Conservation (phyloP, 1,140 invertebrate species). For the Dufourea novaeangliae region DNA sequence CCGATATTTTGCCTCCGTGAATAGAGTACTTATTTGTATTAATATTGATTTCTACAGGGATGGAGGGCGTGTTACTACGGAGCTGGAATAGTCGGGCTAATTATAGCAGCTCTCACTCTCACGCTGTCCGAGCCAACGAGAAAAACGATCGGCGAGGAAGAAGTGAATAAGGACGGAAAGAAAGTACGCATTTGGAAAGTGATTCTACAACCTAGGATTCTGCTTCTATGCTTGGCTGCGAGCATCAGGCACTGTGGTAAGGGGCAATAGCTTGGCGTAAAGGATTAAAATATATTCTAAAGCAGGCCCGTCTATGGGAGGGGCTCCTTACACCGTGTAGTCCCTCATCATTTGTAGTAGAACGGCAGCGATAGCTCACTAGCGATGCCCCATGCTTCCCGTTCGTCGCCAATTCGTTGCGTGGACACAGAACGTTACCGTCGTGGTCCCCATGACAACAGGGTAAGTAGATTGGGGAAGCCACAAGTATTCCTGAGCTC, state of each 20-base stretch:
- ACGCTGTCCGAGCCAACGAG: slow-evolving; percentile 90
- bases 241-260: slow-evolving; percentile 94
- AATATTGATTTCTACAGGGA: slow-evolving; percentile 82
- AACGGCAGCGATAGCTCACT: too few species aligned
- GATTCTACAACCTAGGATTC: slow-evolving; percentile 88
- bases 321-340: too few species aligned
- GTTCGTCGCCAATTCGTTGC: too few species aligned
- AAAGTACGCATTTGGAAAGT: slow-evolving; percentile 87
- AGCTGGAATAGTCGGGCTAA: slow-evolving; percentile 90
- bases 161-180: slow-evolving; percentile 72
- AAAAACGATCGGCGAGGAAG: slow-evolving; percentile 87
- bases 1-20: not conserved
- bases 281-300: slow-evolving; percentile 48
- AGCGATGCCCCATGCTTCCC: too few species aligned
- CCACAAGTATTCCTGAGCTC: too few species aligned
- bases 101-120: slow-evolving; percentile 88
- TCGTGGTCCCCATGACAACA: too few species aligned
- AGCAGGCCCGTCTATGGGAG: too few species aligned
- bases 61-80: slow-evolving; percentile 95
- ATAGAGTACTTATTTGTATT: not conserved
- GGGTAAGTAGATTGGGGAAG: too few species aligned
- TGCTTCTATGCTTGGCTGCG: slow-evolving; percentile 92
- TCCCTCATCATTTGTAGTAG: too few species aligned
- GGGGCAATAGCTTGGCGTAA: slow-evolving; percentile 62
- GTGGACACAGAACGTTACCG: too few species aligned